Base-by-base conservation (phyloP, 2,113 vertebrate species). In the Gasterosteus aculeatus region DNA sequence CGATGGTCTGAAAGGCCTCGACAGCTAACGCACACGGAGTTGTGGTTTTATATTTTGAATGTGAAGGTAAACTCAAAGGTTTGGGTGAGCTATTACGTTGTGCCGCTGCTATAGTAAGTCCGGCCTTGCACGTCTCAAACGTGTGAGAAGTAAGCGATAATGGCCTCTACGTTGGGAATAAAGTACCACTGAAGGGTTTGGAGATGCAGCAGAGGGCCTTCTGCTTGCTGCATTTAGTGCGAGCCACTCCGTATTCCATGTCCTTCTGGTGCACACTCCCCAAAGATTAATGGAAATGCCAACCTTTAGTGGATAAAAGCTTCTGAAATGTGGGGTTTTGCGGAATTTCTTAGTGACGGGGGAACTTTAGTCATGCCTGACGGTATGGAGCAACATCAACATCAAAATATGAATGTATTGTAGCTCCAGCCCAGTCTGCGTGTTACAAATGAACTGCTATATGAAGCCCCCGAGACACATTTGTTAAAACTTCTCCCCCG, bases 11-110 rank as follows among this genome's bases (percentile, higher is more conserved):
- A 38, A 38, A 38, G 35, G 35, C 62, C 57, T 33, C 60, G 1
- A 59, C 53, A 33, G 19, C 14, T 18, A 61, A 19, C 67, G 29
- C n/a, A 46, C 11, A 10, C 49, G 33, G 47, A 3, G 14, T 2
- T 1, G 19, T 38, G 49, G 46, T 38, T 38, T 38, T 7, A 38
- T 38, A 38, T 38, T 1, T 38, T 38, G 4, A 38, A 38, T 8
- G 75, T 19, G 42, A 15, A 42, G 16, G 11, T 69, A 41, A 1
- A 79, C 72, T 76, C 15, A 65, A 3, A 63, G 22, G 54, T 47
- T 58, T 10, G 41, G 11, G 53, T 58, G 56, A 0, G 10, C 60
- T 2, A 46, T 18, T 38, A 31, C 12, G 38, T 14, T 14, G 12
- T 6, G 33, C 39, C 63, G 10, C 39, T 15, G 35, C 53, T 39